A percentile compares a stretch with the other conserved stretches of the same genome.
Conservation (phyloP, 1,140 invertebrate species). For the Melanaphis sacchari region DNA sequence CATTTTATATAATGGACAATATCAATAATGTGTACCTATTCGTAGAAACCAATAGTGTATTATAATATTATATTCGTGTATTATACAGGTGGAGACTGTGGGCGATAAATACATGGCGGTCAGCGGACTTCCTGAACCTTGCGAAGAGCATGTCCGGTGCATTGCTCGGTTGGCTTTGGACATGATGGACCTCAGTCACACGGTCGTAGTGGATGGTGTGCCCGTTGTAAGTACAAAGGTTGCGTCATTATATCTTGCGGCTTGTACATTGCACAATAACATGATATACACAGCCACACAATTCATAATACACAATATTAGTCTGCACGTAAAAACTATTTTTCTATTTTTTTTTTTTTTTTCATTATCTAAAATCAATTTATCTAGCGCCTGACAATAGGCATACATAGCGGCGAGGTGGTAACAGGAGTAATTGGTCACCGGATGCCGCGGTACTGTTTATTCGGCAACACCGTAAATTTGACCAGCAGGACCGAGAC, state of each 20-base stretch:
- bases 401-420: slow-evolving; percentile 94
- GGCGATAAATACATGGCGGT: slow-evolving; percentile 99
- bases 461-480: slow-evolving; percentile 97
- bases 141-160: slow-evolving; percentile 88
- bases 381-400: slow-evolving; percentile 89
- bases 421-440: slow-evolving; percentile 96
- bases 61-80: not conserved
- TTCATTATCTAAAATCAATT: not conserved
- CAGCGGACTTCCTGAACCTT: slow-evolving; percentile 92
- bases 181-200: slow-evolving; percentile 92
- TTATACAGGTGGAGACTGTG: slow-evolving; percentile 93
- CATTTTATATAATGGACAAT: not conserved
- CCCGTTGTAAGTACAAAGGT: slow-evolving; percentile 75
- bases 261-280: not conserved
- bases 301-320: too few species aligned
- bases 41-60: not conserved
- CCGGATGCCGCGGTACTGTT: slow-evolving; percentile 95
- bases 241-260: not conserved
- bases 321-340: too few species aligned
- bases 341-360: too few species aligned
- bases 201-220: slow-evolving; percentile 84
- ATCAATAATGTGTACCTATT: not conserved
- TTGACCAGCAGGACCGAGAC: slow-evolving; percentile 94
- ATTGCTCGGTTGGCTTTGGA: slow-evolving; percentile 92
- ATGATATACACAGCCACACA: not conserved